Conservation (phyloP, 1,140 invertebrate species). For the Armadillidium nasatum region DNA sequence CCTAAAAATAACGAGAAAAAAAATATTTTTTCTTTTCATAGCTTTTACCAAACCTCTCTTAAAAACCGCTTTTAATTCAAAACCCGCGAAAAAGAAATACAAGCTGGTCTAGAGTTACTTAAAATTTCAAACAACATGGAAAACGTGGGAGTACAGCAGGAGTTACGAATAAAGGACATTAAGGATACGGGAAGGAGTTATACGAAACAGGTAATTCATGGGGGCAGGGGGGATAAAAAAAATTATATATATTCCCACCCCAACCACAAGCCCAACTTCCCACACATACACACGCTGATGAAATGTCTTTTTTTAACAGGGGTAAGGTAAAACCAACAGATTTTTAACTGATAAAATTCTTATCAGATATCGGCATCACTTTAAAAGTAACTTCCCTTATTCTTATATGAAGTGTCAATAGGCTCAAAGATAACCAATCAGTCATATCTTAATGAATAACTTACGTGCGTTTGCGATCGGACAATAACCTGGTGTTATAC, state of each 20-base stretch:
- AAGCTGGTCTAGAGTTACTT: too few species aligned
- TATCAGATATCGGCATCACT: conserved; percentile 2
- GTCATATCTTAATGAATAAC: neutral
- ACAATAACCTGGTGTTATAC: neutral
- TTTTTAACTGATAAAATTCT: neutral
- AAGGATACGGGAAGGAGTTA: too few species aligned
- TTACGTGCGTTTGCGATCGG: neutral
- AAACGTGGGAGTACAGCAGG: too few species aligned
- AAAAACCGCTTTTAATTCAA: too few species aligned
- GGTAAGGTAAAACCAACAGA: neutral
- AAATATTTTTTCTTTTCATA: too few species aligned
- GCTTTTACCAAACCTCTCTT: too few species aligned
- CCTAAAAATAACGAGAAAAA: too few species aligned
- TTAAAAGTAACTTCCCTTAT: neutral
- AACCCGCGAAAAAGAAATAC: too few species aligned
- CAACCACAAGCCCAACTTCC: neutral
- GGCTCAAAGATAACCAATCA: neutral
- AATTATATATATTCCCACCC: neutral
- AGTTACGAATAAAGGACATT: too few species aligned
- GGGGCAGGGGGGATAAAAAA: too few species aligned
- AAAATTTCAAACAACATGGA: too few species aligned
- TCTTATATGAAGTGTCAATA: neutral
- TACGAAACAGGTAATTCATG: too few species aligned
- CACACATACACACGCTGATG: neutral
- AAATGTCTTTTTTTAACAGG: neutral